phyloP scores from a whole-genome alignment of 2,797 vertebrate genomes.

The Melopsittacus undulatus region DNA sequence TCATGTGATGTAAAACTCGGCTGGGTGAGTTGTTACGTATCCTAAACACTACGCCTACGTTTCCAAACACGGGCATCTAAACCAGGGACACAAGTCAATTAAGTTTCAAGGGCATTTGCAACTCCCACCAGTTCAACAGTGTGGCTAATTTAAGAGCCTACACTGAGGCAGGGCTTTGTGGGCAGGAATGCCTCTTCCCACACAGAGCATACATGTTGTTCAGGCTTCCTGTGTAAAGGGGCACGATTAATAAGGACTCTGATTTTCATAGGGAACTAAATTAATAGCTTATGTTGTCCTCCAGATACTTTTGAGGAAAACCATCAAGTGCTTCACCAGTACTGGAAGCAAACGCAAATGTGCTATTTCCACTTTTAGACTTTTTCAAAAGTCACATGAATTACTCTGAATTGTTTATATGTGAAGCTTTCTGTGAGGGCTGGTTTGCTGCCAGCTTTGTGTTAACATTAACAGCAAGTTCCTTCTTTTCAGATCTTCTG shows the following conservation, averaged over 20 bases:
- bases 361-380: constrained; percentile 53
- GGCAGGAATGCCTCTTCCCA: background rate
- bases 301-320: constrained; percentile 24
- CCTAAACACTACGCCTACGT: fast-evolving
- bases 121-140: background rate
- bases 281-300: background rate
- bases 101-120: background rate
- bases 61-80: background rate
- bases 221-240: background rate
- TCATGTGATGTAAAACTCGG: background rate
- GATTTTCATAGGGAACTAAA: background rate
- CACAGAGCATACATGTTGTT: fast-evolving
- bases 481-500: constrained; percentile 62
- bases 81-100: fast-evolving
- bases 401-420: constrained; percentile 60
- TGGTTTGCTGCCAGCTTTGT: constrained; percentile 66
- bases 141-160: background rate
- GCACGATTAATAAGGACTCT: background rate
- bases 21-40: background rate
- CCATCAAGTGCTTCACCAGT: constrained; percentile 16
- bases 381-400: constrained; percentile 41
- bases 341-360: constrained; percentile 31
- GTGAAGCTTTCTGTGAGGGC: constrained; percentile 52
- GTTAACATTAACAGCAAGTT: constrained; percentile 66
- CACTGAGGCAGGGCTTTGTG: background rate